These are phyloP conservation scores for Chorisops tibialis DNA, from an alignment of 2,888 invertebrate genomes.

Conservation along the genomic window DNA sequence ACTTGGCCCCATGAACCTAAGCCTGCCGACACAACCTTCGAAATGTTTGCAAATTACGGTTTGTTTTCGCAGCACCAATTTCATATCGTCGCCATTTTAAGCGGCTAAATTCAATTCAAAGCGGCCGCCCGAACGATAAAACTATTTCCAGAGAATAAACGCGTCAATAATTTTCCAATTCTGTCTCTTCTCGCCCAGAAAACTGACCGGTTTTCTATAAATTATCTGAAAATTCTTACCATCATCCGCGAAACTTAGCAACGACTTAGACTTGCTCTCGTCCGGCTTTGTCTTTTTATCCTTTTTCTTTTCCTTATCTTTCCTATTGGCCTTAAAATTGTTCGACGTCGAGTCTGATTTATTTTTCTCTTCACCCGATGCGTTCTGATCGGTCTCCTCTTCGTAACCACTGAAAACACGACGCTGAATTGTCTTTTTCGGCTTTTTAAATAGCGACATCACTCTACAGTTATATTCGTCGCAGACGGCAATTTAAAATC, in stretches of 20 bases:
- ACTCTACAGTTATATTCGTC: too few relatives aligned
- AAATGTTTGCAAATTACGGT: too few relatives aligned
- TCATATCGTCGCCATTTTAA: too few relatives aligned
- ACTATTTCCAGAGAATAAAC: constrained; percentile 1
- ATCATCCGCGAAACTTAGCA: constrained; percentile 81
- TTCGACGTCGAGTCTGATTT: constrained; percentile 45
- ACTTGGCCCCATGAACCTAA: too few relatives aligned
- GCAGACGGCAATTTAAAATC: not conserved
- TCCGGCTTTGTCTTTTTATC: constrained; percentile 43
- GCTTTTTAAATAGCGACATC: constrained; percentile 86
- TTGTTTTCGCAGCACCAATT: too few relatives aligned
- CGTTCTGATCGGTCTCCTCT: constrained; percentile 57
- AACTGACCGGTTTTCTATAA: not conserved
- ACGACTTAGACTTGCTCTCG: constrained; percentile 54
- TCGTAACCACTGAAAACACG: constrained; percentile 69
- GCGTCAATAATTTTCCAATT: constrained; percentile 4
- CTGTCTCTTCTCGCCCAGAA: constrained; percentile 14
- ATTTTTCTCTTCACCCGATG: constrained; percentile 50
- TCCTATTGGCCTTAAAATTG: constrained; percentile 36
- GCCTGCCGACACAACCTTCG: too few relatives aligned
- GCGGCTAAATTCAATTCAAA: too few relatives aligned
- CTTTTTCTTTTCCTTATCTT: constrained; percentile 35
- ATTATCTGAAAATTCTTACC: constrained; percentile 51
- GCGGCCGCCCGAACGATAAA: too few relatives aligned
- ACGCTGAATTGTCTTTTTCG: constrained; percentile 77